phyloP scores from a whole-genome alignment of 2,113 vertebrate species.

The Bos javanicus region DNA sequence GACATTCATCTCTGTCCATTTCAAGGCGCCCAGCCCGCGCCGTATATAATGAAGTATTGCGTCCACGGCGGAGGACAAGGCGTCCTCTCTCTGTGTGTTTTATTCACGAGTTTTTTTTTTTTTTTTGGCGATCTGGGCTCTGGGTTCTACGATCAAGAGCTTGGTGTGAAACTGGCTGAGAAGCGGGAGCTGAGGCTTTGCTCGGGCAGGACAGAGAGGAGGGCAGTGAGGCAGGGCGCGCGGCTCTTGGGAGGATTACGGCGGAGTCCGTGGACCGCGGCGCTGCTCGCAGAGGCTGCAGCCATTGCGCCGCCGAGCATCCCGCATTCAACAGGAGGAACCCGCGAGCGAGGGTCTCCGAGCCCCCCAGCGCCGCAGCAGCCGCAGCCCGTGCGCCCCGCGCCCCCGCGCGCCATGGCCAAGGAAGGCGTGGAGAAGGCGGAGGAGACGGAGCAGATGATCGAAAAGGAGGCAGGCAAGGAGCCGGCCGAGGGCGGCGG shows the following conservation, averaged over 20 bases:
- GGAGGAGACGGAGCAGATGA: conserved; percentile 95
- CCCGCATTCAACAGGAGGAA: conserved; percentile 77
- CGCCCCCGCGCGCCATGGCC: conserved; percentile 83
- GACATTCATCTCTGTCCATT: conserved; percentile 61
- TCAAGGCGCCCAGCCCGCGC: conserved; percentile 43
- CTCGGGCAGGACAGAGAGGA: background rate
- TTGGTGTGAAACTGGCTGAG: background rate
- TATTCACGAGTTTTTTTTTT: background rate
- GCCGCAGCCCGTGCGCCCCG: conserved; percentile 38
- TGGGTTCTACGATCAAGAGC: background rate
- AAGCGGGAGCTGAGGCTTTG: background rate
- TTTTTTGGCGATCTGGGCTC: background rate
- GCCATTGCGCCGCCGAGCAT: conserved; percentile 72
- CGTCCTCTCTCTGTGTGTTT: background rate
- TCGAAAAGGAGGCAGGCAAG: conserved; percentile 82
- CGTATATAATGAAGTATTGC: conserved; percentile 64
- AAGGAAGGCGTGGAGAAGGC: conserved; percentile 91
- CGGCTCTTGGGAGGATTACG: conserved; percentile 69
- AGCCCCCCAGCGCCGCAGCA: background rate
- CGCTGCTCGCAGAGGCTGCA: conserved; percentile 58
- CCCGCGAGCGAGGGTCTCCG: background rate
- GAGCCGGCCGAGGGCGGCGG: conserved; percentile 76
- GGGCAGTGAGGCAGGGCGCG: background rate
- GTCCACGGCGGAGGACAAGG: fast-evolving
- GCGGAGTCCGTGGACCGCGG: conserved; percentile 57